These are phyloP conservation scores for Spizella passerina DNA, from an alignment of 2,797 vertebrate genomes.

Conservation along the genomic window DNA sequence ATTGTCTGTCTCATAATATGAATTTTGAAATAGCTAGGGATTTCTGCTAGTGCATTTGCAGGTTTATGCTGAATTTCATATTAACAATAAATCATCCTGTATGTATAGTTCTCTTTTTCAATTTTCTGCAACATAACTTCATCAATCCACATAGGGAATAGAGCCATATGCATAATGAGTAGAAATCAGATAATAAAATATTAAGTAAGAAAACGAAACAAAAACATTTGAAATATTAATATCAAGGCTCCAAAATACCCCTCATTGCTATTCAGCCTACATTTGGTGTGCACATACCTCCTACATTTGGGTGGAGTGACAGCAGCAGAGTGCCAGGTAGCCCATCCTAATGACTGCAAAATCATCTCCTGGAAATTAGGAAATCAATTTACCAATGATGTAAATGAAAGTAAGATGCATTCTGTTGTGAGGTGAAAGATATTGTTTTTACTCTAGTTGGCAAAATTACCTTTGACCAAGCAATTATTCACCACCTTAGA, in stretches of 20 bases:
- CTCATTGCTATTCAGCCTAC: constrained; percentile 22
- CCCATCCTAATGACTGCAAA: background rate
- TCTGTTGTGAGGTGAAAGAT: background rate
- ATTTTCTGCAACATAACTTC: constrained; percentile 61
- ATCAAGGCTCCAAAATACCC: background rate
- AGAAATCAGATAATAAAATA: constrained; percentile 72
- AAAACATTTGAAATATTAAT: constrained; percentile 72
- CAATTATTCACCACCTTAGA: background rate
- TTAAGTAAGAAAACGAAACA: constrained; percentile 68
- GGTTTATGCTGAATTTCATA: constrained; percentile 69
- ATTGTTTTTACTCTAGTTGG: background rate
- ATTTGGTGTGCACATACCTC: background rate
- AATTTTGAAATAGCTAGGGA: constrained; percentile 74
- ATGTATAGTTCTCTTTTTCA: constrained; percentile 70
- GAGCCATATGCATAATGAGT: constrained; percentile 34
- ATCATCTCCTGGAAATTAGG: background rate
- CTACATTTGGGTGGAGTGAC: background rate
- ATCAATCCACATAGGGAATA: constrained; percentile 30
- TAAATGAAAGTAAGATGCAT: background rate
- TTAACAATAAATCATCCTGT: constrained; percentile 70
- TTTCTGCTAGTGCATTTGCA: constrained; percentile 57
- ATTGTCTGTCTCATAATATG: constrained; percentile 72
- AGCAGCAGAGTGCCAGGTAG: background rate
- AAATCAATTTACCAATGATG: background rate
- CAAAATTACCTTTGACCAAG: background rate